Conservation (phyloP, 2,797 vertebrate genomes). For the Halcyon chelicuti region DNA sequence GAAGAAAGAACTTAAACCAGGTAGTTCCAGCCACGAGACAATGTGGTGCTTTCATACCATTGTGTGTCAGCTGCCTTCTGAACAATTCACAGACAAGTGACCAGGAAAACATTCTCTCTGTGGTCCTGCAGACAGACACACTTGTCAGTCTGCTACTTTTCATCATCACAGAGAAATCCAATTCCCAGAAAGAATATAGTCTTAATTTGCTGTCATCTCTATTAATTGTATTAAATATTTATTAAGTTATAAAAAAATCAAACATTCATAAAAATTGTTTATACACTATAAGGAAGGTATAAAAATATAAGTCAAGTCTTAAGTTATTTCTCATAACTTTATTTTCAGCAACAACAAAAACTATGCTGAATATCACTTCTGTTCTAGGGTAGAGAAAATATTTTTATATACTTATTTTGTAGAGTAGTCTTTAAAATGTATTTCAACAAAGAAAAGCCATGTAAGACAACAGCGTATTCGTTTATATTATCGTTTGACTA, state of each 20-base stretch:
- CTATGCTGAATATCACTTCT: neutral
- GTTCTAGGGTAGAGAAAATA: neutral
- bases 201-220: neutral
- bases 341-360: neutral
- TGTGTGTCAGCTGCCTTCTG: neutral
- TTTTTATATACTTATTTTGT: neutral
- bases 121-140: fast-evolving
- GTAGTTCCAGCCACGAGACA: neutral
- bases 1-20: neutral
- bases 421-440: neutral
- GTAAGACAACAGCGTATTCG: neutral
- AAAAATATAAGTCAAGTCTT: neutral
- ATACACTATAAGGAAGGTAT: neutral
- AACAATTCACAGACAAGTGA: fast-evolving
- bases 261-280: neutral
- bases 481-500: neutral
- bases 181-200: neutral
- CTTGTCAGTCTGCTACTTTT: neutral
- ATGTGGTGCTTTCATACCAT: neutral
- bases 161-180: neutral
- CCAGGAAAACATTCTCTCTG: fast-evolving
- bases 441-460: neutral
- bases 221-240: neutral
- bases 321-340: neutral
- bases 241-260: neutral